Conservation (phyloP, 2,888 invertebrate genomes). For the Tenthredo amoena region DNA sequence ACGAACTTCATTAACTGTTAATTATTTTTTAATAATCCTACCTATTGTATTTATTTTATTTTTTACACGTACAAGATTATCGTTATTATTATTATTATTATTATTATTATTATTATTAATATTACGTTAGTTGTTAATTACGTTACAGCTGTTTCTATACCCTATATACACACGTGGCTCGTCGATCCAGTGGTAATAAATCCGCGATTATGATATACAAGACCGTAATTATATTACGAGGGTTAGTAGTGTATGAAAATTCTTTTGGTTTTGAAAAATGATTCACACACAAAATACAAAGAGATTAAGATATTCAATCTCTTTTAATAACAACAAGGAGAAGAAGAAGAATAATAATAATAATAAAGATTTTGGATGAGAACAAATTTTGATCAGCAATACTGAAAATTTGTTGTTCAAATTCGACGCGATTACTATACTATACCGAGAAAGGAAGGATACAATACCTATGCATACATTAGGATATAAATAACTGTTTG, state of each 20-base stretch:
- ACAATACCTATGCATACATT: constrained; percentile 7
- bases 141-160: not conserved
- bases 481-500: constrained; percentile 70
- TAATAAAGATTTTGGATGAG: not conserved
- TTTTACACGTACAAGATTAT: constrained; percentile 54
- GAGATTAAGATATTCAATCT: not conserved
- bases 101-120: constrained; percentile 50
- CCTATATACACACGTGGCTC: not conserved
- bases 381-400: constrained; percentile 20
- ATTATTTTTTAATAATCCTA: constrained; percentile 67
- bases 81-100: constrained; percentile 48
- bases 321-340: not conserved
- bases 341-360: not conserved
- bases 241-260: not conserved
- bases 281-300: not conserved
- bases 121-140: constrained; percentile 55
- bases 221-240: constrained; percentile 53
- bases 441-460: not conserved
- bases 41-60: constrained; percentile 70
- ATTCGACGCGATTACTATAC: not conserved
- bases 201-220: constrained; percentile 53
- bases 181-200: constrained; percentile 45
- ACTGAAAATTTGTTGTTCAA: constrained; percentile 6
- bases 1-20: constrained; percentile 8
- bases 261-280: not conserved